Percentiles rank a stretch among this genome's conserved stretches.
Evolutionary conservation across 2,113 vertebrate genomes (phyloP).

Genomic region (Hypomesus transpacificus): DNA sequence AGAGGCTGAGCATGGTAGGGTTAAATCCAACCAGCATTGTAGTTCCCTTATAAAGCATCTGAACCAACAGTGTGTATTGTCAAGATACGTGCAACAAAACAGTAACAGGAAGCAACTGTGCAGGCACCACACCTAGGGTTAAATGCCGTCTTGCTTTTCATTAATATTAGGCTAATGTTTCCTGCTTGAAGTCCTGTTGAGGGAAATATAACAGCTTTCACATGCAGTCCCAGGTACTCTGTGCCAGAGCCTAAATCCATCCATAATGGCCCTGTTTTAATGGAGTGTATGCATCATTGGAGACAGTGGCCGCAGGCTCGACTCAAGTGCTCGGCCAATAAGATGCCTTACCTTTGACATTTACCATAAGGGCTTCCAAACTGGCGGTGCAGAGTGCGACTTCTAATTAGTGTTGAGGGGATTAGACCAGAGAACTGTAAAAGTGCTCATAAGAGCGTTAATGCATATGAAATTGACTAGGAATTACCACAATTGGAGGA

Average conservation of each 20-base stretch:
- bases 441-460: constrained; percentile 47
- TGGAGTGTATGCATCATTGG: constrained; percentile 46
- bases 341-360: constrained; percentile 47
- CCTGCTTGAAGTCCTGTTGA: constrained; percentile 14
- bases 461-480: constrained; percentile 39
- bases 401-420: constrained; percentile 33
- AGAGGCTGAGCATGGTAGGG: too few relatives aligned
- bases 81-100: too few relatives aligned
- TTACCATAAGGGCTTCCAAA: constrained; percentile 38
- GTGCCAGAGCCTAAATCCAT: constrained; percentile 24
- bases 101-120: too few relatives aligned
- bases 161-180: too few relatives aligned
- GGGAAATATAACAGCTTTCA: background rate
- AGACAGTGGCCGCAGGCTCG: constrained; percentile 26
- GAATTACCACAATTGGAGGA: constrained; percentile 23
- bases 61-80: too few relatives aligned
- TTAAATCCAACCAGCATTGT: too few relatives aligned
- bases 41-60: too few relatives aligned
- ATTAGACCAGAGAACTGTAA: constrained; percentile 26
- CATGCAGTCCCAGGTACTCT: constrained; percentile 9
- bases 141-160: too few relatives aligned
- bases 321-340: constrained; percentile 32
- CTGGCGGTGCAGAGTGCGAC: constrained; percentile 7
- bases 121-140: too few relatives aligned
- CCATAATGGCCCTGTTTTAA: constrained; percentile 37